Percentiles rank a stretch among this genome's conserved stretches.
These are phyloP conservation scores for Tiliacea citrago DNA, from an alignment of 2,888 invertebrate genomes.

Conservation along the genomic window DNA sequence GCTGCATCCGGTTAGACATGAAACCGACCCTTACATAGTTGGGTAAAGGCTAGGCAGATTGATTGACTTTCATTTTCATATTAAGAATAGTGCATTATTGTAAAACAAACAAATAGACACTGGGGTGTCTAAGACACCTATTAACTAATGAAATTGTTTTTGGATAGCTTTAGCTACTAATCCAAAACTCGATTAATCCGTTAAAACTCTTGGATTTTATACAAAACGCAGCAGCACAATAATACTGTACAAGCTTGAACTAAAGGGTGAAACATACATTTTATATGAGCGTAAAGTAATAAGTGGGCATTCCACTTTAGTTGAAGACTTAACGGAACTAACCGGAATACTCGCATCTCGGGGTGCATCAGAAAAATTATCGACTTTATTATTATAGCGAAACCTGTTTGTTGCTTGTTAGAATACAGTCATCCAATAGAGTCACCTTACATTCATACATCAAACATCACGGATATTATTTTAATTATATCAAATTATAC, in stretches of 20 bases:
- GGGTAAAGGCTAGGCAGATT: too few species aligned
- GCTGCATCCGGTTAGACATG: too few species aligned
- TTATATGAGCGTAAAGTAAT: constrained; percentile 57
- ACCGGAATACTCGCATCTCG: constrained; percentile 60
- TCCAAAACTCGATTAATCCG: neutral
- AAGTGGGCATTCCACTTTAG: constrained; percentile 62
- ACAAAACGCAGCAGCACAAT: neutral
- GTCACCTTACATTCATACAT: constrained; percentile 58
- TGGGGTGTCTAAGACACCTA: too few species aligned
- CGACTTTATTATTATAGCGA: constrained; percentile 59
- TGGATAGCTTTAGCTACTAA: neutral
- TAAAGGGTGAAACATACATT: constrained; percentile 42
- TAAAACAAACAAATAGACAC: neutral
- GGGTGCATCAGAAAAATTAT: constrained; percentile 68
- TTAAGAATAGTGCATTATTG: neutral
- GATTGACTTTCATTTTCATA: neutral
- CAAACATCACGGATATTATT: constrained; percentile 57
- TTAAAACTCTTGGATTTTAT: neutral
- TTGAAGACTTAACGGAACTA: constrained; percentile 66
- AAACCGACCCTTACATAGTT: too few species aligned
- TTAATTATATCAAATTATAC: constrained; percentile 48
- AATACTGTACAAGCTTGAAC: constrained; percentile 22
- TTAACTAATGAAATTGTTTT: neutral
- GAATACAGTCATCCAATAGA: constrained; percentile 45
- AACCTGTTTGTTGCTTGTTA: constrained; percentile 58